Evolutionary conservation across 1,140 invertebrate species (phyloP).

Genomic region (Thaumetopoea pityocampa): DNA sequence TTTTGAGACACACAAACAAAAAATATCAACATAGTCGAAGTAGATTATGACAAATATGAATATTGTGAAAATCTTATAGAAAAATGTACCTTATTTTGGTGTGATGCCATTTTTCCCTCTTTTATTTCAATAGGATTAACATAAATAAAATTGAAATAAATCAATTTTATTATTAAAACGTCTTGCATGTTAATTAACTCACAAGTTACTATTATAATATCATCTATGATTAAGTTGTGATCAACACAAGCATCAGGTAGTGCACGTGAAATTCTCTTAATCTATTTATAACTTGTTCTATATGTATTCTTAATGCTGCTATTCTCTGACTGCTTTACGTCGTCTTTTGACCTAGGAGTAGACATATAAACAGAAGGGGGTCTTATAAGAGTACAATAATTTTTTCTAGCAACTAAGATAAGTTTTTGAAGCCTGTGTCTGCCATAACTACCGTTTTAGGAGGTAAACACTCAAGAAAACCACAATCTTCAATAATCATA

Average conservation of each 20-base stretch:
- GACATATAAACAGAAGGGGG: constrained; percentile 43
- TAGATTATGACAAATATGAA: too few relatives aligned
- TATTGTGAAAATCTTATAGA: too few relatives aligned
- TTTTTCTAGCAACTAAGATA: constrained; percentile 25
- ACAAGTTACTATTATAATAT: constrained; percentile 35
- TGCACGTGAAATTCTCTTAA: constrained; percentile 50
- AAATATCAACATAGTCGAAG: too few relatives aligned
- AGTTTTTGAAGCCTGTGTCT: constrained; percentile 44
- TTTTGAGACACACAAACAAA: too few relatives aligned
- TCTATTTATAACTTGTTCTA: constrained; percentile 36
- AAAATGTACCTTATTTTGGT: too few relatives aligned
- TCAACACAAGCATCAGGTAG: constrained; percentile 44
- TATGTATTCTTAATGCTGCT: constrained; percentile 56
- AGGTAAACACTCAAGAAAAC: constrained; percentile 27
- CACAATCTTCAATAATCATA: constrained; percentile 41
- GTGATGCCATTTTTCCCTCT: too few relatives aligned
- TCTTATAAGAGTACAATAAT: constrained; percentile 37
- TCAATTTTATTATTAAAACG: constrained; percentile 17
- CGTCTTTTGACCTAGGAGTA: constrained; percentile 31
- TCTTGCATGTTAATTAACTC: constrained; percentile 23
- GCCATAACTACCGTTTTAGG: constrained; percentile 31
- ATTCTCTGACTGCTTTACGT: constrained; percentile 51
- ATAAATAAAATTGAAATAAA: constrained; percentile 7
- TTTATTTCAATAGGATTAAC: too few relatives aligned
- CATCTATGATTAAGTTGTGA: constrained; percentile 31